Percentiles rank a stretch among this genome's conserved stretches.
Conservation (phyloP, 1,140 invertebrate genomes). For the Galendromus occidentalis region DNA sequence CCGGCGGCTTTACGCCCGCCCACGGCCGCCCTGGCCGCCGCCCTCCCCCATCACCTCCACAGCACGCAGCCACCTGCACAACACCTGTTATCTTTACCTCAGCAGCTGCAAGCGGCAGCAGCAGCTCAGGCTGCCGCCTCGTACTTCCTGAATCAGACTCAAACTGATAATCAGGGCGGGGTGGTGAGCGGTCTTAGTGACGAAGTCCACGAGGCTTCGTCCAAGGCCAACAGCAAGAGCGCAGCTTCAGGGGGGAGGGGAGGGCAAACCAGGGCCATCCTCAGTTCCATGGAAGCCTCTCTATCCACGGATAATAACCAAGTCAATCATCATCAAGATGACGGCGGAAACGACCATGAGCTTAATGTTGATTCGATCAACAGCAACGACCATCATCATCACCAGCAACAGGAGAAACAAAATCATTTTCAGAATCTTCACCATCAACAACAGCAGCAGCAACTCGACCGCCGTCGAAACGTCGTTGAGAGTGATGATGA, state of each 20-base stretch:
- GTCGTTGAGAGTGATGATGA: too few species aligned
- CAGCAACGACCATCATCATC: too few species aligned
- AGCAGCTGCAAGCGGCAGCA: slow-evolving; percentile 6
- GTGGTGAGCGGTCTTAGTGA: too few species aligned
- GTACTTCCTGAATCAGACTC: too few species aligned
- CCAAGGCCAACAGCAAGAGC: too few species aligned
- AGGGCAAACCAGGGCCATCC: slow-evolving; percentile 7
- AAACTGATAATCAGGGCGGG: too few species aligned
- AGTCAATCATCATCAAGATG: too few species aligned
- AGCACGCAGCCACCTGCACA: neutral
- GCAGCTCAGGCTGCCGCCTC: slow-evolving; percentile 5
- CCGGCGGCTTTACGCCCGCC: slow-evolving; percentile 11
- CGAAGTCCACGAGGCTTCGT: too few species aligned
- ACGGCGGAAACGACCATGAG: too few species aligned
- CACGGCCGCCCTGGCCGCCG: slow-evolving; percentile 10
- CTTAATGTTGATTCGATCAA: too few species aligned
- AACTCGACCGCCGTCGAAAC: too few species aligned
- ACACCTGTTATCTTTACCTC: neutral
- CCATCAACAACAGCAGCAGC: too few species aligned
- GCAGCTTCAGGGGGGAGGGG: neutral
- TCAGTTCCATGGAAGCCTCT: slow-evolving; percentile 11
- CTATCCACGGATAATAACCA: slow-evolving; percentile 10
- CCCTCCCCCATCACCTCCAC: slow-evolving; percentile 8
- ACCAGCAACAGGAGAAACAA: neutral
- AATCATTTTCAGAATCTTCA: neutral